A percentile compares a stretch with the other conserved stretches of the same genome.
Evolutionary conservation across 2,888 invertebrate species (phyloP).

Genomic region (Eupithecia subfuscata): DNA sequence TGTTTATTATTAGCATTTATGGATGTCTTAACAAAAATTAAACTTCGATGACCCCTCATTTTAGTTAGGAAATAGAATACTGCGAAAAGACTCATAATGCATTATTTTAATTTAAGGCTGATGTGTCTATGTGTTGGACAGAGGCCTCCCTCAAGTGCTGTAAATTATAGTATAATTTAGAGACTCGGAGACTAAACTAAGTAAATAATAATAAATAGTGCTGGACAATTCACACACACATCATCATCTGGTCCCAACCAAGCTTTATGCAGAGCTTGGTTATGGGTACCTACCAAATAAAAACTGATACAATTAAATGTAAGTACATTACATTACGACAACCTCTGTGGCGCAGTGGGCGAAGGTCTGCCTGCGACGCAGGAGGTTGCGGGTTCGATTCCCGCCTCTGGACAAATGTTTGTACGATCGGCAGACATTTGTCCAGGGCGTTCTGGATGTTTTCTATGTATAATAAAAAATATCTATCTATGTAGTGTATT

Average conservation of each 20-base stretch:
- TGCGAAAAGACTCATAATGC: background rate
- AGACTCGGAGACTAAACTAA: background rate
- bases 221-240: background rate
- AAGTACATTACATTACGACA: too few relatives aligned
- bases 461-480: too few relatives aligned
- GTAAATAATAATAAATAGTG: background rate
- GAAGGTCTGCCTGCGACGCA: too few relatives aligned
- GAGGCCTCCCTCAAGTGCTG: background rate
- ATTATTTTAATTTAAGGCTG: background rate
- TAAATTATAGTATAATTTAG: background rate
- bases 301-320: background rate
- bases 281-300: background rate
- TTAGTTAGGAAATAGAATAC: background rate
- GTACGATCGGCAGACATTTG: too few relatives aligned
- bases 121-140: background rate
- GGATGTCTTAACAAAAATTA: background rate
- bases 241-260: background rate
- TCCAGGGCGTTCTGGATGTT: too few relatives aligned
- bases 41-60: background rate
- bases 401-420: too few relatives aligned
- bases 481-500: too few relatives aligned
- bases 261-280: background rate
- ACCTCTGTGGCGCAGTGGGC: too few relatives aligned
- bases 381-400: too few relatives aligned
- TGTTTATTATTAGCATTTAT: background rate